Evolutionary conservation across 2,113 vertebrate genomes (phyloP), one percentile per base, ranked within the genome.

Genomic region (Vimba vimba): DNA sequence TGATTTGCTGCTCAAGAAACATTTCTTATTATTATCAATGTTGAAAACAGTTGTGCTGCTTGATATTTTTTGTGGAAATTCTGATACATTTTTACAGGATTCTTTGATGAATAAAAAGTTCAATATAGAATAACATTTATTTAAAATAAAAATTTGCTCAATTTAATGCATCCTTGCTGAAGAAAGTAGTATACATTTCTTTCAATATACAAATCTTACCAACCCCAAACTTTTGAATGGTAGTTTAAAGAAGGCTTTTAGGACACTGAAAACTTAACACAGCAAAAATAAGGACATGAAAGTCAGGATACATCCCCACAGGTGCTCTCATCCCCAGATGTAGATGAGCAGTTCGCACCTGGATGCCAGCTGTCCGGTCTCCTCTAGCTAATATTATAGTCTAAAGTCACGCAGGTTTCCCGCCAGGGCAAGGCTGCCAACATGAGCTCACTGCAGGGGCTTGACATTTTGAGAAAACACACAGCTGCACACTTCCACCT

Each of bases 311-410:
- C 30, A 55, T 4, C 66, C 74, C 33, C 57, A 75, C 55, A 83
- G 27, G 57, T 84, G 76, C 59, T 66, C 19, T 39, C 39, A 59
- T 47, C 4, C 4, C 60, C 7, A 47, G 55, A 74, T 73, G 68
- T 25, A 50, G 66, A 85, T 33, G n/a, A 47, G 64, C 21, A 13
- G 55, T 79, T 25, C 83, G 87, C 87, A 89, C 84, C 86, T 85
- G 91, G 68, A 78, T 71, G 75, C 77, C 90, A 87, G 89, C 80
- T 30, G 88, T 79, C 90, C 84, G 85, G 74, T 87, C 69, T 91
- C 62, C 60, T 64, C 76, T 59, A n/a, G 4, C 71, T 60, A 43
- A 33, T 36, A 52, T 84, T 62, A 88, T 76, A 15, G 50, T 75
- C 80, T 76, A 55, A 82, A 89, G 88, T 85, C 88, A 89, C 84